These are phyloP conservation scores for Orthosia incerta DNA, from an alignment of 2,888 invertebrate genomes.

Conservation along the genomic window DNA sequence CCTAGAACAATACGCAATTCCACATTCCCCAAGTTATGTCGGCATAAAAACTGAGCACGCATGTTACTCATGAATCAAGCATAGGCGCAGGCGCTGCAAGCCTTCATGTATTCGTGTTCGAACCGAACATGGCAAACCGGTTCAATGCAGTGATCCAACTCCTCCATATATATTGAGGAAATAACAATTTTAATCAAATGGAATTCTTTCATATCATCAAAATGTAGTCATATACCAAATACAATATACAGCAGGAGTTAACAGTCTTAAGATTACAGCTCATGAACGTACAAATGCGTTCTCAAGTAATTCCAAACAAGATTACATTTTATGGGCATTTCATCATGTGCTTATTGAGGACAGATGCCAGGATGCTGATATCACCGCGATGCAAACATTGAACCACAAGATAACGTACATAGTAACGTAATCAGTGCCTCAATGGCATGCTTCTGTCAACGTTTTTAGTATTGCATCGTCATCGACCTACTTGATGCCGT, in stretches of 20 bases:
- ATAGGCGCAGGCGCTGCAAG: slow-evolving; percentile 21
- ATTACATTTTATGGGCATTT: slow-evolving; percentile 46
- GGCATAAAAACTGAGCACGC: slow-evolving; percentile 58
- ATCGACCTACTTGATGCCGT: slow-evolving; percentile 63
- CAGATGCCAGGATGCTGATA: slow-evolving; percentile 56
- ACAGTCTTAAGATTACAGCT: slow-evolving; percentile 12
- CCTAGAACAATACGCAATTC: slow-evolving; percentile 68
- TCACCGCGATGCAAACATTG: slow-evolving; percentile 49
- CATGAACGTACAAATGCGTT: slow-evolving; percentile 18
- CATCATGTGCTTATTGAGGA: slow-evolving; percentile 54
- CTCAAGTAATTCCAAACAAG: slow-evolving; percentile 31
- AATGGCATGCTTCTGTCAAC: slow-evolving; percentile 61
- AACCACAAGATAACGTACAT: slow-evolving; percentile 50
- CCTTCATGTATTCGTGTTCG: slow-evolving; percentile 29
- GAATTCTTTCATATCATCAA: neutral
- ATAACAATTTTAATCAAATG: slow-evolving; percentile 6
- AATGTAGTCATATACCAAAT: neutral
- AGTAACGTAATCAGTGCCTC: slow-evolving; percentile 52
- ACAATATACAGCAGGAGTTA: neutral
- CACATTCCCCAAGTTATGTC: slow-evolving; percentile 59
- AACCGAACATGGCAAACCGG: slow-evolving; percentile 8
- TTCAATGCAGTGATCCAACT: slow-evolving; percentile 14
- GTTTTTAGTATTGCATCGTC: slow-evolving; percentile 63
- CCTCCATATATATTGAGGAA: slow-evolving; percentile 15
- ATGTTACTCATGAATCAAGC: slow-evolving; percentile 58